Conservation (phyloP, 1,140 invertebrate species). For the Trichoplusia ni region DNA sequence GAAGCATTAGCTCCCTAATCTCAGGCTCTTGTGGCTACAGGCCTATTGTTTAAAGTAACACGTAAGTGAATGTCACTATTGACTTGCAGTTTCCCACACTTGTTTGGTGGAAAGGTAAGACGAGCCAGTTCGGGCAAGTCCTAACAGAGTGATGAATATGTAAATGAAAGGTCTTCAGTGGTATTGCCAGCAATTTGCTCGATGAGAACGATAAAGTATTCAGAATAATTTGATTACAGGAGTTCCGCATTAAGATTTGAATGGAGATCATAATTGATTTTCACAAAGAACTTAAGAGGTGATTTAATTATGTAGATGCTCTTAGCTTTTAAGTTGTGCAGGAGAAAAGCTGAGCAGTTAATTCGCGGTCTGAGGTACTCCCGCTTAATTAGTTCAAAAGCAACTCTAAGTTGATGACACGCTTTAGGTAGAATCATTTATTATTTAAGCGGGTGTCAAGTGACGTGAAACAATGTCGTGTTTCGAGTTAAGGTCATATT, state of each 20-base stretch:
- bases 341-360: background rate
- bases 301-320: conserved; percentile 7
- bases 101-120: too few relatives aligned
- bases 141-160: conserved; percentile 41
- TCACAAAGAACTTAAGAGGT: conserved; percentile 2
- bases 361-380: conserved; percentile 5
- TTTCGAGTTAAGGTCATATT: too few relatives aligned
- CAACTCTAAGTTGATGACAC: background rate
- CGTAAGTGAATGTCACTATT: too few relatives aligned
- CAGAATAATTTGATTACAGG: conserved; percentile 32
- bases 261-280: conserved; percentile 22
- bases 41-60: too few relatives aligned
- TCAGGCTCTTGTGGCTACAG: too few relatives aligned
- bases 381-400: background rate
- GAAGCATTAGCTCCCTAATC: too few relatives aligned
- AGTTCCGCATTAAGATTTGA: conserved; percentile 31
- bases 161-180: conserved; percentile 35
- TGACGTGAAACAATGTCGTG: too few relatives aligned
- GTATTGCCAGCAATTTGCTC: conserved; percentile 35
- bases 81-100: too few relatives aligned
- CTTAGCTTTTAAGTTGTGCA: background rate
- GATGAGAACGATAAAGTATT: conserved; percentile 28
- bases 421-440: background rate
- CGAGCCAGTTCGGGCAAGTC: too few relatives aligned
- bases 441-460: too few relatives aligned